phyloP scores from a whole-genome alignment of 2,113 vertebrate species.

The Illadopsis cleaveri region DNA sequence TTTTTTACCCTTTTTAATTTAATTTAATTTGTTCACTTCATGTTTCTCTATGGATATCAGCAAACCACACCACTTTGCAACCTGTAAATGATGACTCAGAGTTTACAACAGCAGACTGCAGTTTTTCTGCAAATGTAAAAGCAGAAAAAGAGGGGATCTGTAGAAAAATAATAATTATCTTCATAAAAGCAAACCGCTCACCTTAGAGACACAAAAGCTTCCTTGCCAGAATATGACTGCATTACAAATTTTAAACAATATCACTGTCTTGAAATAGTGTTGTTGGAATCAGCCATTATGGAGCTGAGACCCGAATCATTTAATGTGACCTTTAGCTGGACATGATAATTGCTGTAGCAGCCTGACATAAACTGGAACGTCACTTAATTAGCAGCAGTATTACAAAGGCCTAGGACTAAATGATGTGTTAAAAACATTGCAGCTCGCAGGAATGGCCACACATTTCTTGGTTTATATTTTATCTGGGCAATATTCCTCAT shows the following conservation, averaged over 20 bases:
- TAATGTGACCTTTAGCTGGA: neutral
- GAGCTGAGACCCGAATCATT: neutral
- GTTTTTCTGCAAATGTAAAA: neutral
- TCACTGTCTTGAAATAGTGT: neutral
- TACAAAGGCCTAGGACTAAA: neutral
- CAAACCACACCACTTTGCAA: neutral
- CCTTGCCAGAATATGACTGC: neutral
- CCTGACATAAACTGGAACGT: neutral
- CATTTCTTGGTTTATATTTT: neutral
- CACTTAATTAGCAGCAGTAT: neutral
- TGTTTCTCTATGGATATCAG: neutral
- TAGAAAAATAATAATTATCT: neutral
- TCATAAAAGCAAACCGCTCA: neutral
- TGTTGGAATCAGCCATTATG: neutral
- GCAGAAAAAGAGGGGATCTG: neutral
- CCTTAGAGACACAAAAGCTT: neutral
- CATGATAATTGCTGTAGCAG: neutral
- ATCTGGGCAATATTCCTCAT: neutral
- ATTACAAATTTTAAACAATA: neutral
- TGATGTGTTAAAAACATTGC: neutral
- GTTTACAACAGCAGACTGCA: neutral
- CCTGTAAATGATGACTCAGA: neutral
- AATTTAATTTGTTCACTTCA: neutral
- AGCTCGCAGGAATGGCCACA: rapidly evolving
- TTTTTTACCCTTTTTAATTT: neutral